phyloP scores from a whole-genome alignment of 2,888 invertebrate genomes.

The Dynastes grantii region DNA sequence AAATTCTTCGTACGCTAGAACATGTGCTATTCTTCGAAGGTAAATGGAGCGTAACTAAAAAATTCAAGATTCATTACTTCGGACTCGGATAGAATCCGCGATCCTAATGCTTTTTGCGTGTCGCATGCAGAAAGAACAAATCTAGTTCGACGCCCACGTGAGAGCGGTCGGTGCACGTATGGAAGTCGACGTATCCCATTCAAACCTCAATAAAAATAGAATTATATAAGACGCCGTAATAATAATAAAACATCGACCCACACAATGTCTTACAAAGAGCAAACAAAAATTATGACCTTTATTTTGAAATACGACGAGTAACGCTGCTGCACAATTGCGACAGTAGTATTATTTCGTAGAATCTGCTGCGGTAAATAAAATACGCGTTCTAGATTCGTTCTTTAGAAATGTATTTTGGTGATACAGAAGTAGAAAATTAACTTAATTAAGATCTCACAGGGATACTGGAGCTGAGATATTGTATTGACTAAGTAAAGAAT shows the following conservation, averaged over 20 bases:
- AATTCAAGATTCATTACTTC: conserved; percentile 26
- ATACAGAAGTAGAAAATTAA: too few species aligned
- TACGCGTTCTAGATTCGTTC: too few species aligned
- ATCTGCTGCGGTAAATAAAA: neutral
- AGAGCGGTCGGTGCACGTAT: conserved; percentile 2
- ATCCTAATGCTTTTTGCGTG: conserved; percentile 21
- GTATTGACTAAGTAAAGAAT: too few species aligned
- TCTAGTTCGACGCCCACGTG: conserved; percentile 23
- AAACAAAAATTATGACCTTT: conserved; percentile 26
- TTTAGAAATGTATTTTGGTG: too few species aligned
- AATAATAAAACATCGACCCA: conserved; percentile 19
- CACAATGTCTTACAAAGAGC: conserved; percentile 9
- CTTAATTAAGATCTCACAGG: too few species aligned
- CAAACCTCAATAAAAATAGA: neutral
- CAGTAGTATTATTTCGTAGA: neutral
- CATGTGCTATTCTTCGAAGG: conserved; percentile 17
- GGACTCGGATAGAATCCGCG: neutral
- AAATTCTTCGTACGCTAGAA: conserved; percentile 14
- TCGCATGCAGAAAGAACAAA: conserved; percentile 9
- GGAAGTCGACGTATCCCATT: neutral
- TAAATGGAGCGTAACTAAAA: conserved; percentile 7
- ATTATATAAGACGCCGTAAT: conserved; percentile 12
- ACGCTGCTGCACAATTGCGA: neutral
- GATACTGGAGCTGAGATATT: too few species aligned
- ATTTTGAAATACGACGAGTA: conserved; percentile 1